Evolutionary conservation across 2,113 vertebrate species (phyloP).

Genomic region (Bambusicola thoracicus): DNA sequence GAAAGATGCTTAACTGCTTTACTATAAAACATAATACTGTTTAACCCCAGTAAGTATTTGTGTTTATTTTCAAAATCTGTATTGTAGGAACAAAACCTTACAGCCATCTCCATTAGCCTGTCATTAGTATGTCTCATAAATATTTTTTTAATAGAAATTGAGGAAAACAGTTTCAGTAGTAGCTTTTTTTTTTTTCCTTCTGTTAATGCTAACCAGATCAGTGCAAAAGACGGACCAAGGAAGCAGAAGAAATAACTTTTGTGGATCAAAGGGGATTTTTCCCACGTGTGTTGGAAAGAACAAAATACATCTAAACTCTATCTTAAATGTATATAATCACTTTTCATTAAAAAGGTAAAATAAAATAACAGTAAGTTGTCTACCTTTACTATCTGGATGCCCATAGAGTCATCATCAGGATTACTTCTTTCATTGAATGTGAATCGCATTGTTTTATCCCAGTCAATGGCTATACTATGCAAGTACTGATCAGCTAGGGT

Average conservation of each 20-base stretch:
- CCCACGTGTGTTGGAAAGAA: background rate
- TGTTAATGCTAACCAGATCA: background rate
- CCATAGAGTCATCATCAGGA: slow-evolving; percentile 97
- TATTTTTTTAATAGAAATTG: background rate
- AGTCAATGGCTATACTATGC: slow-evolving; percentile 96
- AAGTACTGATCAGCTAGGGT: slow-evolving; percentile 96
- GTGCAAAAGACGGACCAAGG: background rate
- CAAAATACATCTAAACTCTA: background rate
- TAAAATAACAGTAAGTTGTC: background rate
- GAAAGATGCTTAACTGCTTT: background rate
- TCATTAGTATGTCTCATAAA: background rate
- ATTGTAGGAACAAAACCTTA: background rate
- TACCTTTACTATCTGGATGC: slow-evolving; percentile 99
- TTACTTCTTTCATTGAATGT: slow-evolving; percentile 98
- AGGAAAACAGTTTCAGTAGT: background rate
- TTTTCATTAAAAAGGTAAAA: background rate
- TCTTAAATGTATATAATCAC: too few relatives aligned
- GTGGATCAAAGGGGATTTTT: background rate
- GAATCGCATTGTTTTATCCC: slow-evolving; percentile 98
- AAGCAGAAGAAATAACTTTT: background rate
- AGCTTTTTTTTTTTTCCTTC: background rate
- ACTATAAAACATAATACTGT: background rate
- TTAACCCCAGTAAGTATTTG: background rate
- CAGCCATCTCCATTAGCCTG: background rate
- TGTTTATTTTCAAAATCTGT: background rate